phyloP scores from a whole-genome alignment of 2,888 invertebrate genomes.

The Pristionchus arcanus region DNA sequence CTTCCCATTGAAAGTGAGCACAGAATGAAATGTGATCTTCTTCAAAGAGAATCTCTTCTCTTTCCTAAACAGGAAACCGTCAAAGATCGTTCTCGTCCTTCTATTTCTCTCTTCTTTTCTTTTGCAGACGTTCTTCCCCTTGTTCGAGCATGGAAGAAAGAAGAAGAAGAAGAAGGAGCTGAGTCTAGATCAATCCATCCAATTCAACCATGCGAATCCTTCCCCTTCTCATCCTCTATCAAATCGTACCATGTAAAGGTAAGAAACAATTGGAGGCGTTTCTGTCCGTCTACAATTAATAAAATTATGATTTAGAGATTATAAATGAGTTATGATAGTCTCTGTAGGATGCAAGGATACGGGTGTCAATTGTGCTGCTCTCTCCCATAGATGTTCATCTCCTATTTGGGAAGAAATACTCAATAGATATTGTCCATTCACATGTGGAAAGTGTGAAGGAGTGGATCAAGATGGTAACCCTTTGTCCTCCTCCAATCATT shows the following conservation, averaged over 20 bases:
- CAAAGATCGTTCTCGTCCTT: neutral
- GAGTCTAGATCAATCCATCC: neutral
- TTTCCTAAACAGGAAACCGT: neutral
- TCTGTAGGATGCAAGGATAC: conserved; percentile 9
- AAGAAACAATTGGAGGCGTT: neutral
- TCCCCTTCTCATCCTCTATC: neutral
- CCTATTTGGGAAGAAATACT: neutral
- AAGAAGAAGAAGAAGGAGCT: neutral
- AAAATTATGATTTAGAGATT: neutral
- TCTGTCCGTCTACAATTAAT: neutral
- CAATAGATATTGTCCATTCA: neutral
- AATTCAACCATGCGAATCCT: neutral
- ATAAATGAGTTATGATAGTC: neutral
- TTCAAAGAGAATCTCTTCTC: neutral
- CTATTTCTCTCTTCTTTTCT: neutral
- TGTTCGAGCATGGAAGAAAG: neutral
- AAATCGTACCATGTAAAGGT: neutral
- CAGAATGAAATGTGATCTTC: conserved; percentile 10
- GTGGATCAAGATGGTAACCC: neutral
- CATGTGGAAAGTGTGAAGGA: conserved; percentile 15
- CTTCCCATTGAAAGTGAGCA: neutral
- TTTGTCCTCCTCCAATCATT: neutral
- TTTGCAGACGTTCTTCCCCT: neutral
- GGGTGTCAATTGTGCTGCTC: neutral
- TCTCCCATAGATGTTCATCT: neutral